A percentile compares a stretch with the other conserved stretches of the same genome.
Conservation (phyloP, 1,140 invertebrate species). For the Procambarus virginalis region DNA sequence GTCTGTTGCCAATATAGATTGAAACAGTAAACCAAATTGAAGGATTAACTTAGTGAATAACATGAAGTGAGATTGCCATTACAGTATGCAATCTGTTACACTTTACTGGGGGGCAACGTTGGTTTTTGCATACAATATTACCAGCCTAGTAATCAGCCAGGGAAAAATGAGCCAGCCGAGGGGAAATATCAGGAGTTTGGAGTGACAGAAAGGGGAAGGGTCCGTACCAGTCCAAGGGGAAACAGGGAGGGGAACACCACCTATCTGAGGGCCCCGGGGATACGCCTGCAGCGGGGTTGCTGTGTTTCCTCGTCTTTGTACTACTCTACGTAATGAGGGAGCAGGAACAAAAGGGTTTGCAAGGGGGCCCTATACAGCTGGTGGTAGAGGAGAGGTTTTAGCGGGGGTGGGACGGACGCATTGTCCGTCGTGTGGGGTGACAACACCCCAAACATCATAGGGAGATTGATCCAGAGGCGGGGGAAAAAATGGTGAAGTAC, state of each 20-base stretch:
- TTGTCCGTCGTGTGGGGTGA: too few relatives aligned
- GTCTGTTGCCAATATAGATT: too few relatives aligned
- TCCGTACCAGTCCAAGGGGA: background rate
- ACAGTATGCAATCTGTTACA: too few relatives aligned
- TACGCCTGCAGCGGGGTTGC: background rate
- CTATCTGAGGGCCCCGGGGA: background rate
- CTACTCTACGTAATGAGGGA: background rate
- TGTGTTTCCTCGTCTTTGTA: slow-evolving; percentile 3
- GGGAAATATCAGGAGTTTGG: background rate
- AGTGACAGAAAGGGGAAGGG: background rate
- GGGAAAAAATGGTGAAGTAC: too few relatives aligned
- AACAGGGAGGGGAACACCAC: background rate
- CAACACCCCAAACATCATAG: too few relatives aligned
- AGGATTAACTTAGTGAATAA: too few relatives aligned
- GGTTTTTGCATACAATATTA: too few relatives aligned
- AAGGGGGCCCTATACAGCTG: background rate
- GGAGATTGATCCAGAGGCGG: too few relatives aligned
- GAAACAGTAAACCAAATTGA: too few relatives aligned
- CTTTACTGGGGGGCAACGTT: too few relatives aligned
- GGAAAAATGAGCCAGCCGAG: background rate
- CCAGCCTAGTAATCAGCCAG: background rate
- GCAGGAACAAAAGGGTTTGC: background rate
- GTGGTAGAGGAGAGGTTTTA: background rate
- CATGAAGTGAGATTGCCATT: too few relatives aligned
- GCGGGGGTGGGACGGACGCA: background rate